Base-by-base conservation (phyloP, 2,888 invertebrate species). In the Strigamia crassipes region DNA sequence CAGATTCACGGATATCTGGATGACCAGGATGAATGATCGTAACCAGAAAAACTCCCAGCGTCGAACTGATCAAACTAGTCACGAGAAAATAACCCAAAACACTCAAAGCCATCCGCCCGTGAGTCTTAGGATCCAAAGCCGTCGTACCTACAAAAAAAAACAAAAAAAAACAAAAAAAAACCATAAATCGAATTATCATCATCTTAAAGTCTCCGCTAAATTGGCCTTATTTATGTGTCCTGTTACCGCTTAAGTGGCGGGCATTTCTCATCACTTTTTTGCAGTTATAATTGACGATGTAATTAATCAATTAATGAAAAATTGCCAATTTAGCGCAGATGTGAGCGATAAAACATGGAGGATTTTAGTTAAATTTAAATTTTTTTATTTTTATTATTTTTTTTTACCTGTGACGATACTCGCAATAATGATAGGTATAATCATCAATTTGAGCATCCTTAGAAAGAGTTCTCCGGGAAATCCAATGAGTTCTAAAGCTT, bases 91-190 rank as follows among this genome's bases (percentile, higher is more conserved):
- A 95, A 0, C 92, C 89, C 81, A 95, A 88, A 0, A 95, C 95
- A 80, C 94, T 90, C n/a, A 94, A 89, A 0, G 95, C 95, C 82
- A 95, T 94, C 87, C 92, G 93, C 0, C 95, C 94, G 88, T 95
- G 95, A 91, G 94, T 93, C 84, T 93, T 92, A 0, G 94, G 94
- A 86, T 95, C 95, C 31, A 96, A 89, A 86, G 94, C 94, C 12
- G 95, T 94, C 51, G 94, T 94, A 13, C 95, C 95, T 88, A 91
- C 0, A 81, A 18, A 61, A 77, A 34, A 6, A 34, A 34, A 34
- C n/a, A 34, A 6, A 34, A 34, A 34, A 27, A 66, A 27, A 91
- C 0, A 81, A 18, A 61, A 77, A 34, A 6, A 34, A 34, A 34
- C n/a, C n/a, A n/a, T n/a, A n/a, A n/a, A n/a, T n/a, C n/a, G n/a